These are phyloP conservation scores for Pterocles orientalis DNA, from an alignment of 2,113 vertebrate species.

Conservation along the genomic window DNA sequence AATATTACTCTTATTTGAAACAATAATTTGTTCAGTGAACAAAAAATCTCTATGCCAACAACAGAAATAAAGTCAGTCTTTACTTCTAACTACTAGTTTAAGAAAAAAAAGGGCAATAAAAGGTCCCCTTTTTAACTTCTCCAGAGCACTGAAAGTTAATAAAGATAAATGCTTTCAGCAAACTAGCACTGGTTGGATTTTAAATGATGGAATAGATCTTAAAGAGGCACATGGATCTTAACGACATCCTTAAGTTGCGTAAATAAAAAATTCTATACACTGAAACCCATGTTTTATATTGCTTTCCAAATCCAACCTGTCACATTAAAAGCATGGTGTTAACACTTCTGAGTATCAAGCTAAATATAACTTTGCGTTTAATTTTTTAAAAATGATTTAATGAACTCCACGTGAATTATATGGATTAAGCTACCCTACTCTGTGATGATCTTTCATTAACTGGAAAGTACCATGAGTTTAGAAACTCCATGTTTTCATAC, in stretches of 20 bases:
- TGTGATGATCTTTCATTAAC: neutral
- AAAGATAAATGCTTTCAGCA: neutral
- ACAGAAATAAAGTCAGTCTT: neutral
- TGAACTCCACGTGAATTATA: neutral
- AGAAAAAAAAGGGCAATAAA: neutral
- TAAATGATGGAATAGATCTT: neutral
- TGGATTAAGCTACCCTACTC: neutral
- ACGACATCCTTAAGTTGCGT: neutral
- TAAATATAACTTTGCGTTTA: neutral
- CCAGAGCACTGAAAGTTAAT: neutral
- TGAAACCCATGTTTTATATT: neutral
- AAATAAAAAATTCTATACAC: conserved; percentile 9
- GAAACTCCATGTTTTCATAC: neutral
- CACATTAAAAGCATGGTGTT: conserved; percentile 36
- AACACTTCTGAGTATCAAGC: neutral
- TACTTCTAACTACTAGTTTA: neutral
- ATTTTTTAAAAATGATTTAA: neutral
- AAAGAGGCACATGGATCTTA: conserved; percentile 17
- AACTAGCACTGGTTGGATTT: neutral
- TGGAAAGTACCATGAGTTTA: neutral
- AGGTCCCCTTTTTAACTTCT: neutral
- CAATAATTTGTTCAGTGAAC: neutral
- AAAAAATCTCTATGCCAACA: neutral
- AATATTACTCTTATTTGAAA: neutral
- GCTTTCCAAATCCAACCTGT: conserved; percentile 15